A percentile compares a stretch with the other conserved stretches of the same genome.
phyloP scores from a whole-genome alignment of 2,113 vertebrate genomes.

The Coryphaenoides rupestris region DNA sequence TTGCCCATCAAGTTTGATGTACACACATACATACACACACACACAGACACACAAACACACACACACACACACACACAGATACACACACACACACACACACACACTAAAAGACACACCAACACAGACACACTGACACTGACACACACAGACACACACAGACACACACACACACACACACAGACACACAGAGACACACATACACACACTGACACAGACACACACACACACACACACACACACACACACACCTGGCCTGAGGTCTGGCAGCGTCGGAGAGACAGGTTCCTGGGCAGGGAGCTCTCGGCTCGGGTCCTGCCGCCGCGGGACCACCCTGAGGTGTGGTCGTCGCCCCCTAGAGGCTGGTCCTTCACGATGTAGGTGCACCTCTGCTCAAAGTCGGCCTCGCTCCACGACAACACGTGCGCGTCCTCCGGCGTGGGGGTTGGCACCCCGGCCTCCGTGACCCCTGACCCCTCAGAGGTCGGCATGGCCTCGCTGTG shows the following conservation, averaged over 20 bases:
- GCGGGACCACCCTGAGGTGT: slow-evolving; percentile 26
- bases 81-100: too few relatives aligned
- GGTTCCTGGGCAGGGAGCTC: slow-evolving; percentile 88
- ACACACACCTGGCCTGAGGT: slow-evolving; percentile 70
- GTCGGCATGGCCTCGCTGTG: slow-evolving; percentile 77
- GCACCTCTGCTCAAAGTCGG: slow-evolving; percentile 86
- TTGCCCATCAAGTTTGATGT: too few relatives aligned
- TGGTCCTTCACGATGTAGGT: slow-evolving; percentile 90
- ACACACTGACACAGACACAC: too few relatives aligned
- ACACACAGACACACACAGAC: too few relatives aligned
- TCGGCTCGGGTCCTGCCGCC: slow-evolving; percentile 76
- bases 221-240: not conserved
- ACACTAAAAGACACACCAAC: too few relatives aligned
- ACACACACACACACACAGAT: too few relatives aligned
- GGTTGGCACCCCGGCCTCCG: slow-evolving; percentile 67
- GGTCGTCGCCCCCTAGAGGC: slow-evolving; percentile 65
- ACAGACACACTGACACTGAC: too few relatives aligned
- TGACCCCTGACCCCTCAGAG: slow-evolving; percentile 63
- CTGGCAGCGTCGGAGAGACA: slow-evolving; percentile 78
- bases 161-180: too few relatives aligned
- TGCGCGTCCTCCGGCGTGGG: slow-evolving; percentile 64
- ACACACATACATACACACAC: too few relatives aligned
- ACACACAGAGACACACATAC: too few relatives aligned
- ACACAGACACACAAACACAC: too few relatives aligned
- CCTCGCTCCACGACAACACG: slow-evolving; percentile 85